Conservation (phyloP, 1,140 invertebrate genomes). For the Saxidomus purpurata region DNA sequence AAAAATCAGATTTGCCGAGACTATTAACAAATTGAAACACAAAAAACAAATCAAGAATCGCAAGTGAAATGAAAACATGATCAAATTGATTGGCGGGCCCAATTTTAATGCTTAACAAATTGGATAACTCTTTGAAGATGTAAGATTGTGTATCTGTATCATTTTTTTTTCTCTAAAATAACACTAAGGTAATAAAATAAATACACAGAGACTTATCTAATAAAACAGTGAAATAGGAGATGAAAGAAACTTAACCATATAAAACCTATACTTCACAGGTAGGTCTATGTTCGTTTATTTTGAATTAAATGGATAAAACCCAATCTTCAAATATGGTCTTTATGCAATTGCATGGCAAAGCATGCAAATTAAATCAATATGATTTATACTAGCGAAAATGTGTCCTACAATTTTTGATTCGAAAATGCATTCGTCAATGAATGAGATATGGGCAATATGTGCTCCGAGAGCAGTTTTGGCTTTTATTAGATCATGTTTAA, state of each 20-base stretch:
- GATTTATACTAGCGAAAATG: too few relatives aligned
- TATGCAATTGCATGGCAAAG: too few relatives aligned
- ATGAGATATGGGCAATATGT: too few relatives aligned
- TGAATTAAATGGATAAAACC: too few relatives aligned
- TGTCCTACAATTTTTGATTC: too few relatives aligned
- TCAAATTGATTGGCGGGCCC: background rate
- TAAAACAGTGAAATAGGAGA: background rate
- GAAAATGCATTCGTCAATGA: too few relatives aligned
- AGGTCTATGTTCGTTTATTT: conserved; percentile 1
- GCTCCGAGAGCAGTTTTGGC: too few relatives aligned
- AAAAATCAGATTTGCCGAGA: background rate
- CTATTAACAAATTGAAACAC: background rate
- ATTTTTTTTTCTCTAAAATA: background rate
- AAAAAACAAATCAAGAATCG: background rate
- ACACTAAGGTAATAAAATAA: background rate
- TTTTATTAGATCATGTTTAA: too few relatives aligned
- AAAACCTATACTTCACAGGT: background rate
- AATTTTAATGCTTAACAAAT: background rate
- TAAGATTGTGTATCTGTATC: background rate
- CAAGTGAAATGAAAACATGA: background rate
- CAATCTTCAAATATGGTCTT: too few relatives aligned
- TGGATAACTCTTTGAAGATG: conserved; percentile 1
- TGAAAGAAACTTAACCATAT: background rate
- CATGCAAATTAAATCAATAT: too few relatives aligned
- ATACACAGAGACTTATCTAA: background rate